Base-by-base conservation (phyloP, 1,140 invertebrate genomes). In the Orius insidiosus region DNA sequence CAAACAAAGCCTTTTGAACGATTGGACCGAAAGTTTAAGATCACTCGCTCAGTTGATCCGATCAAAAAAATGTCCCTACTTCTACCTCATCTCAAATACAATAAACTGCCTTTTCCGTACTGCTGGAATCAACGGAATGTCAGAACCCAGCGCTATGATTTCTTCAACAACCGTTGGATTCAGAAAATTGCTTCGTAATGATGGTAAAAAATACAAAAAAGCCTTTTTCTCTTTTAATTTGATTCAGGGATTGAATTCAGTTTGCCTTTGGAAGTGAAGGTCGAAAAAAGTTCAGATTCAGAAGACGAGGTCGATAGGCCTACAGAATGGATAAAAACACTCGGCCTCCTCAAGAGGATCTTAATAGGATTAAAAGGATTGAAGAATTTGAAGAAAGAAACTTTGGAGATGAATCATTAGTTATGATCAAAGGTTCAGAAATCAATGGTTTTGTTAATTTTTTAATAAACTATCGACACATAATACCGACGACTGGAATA, bases 361-460 rank as follows among this genome's bases (percentile, higher is more conserved):
- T 24, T 24, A 24, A 43, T 48, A 53, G 38, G 40, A 45, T 47
- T 47, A 48, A 44, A 48, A 52, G 8, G 54, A 57, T 39, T 34
- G 38, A 35, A 50, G 47, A 15, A 7, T 24, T 4, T 24, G 24
- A 24, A 24, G 24, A 24, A 24, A 24, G 24, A 24, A 24, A 24
- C 24, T 7, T 4, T 24, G 24, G 31, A 24, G 52, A 53, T 31
- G 57, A 59, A 31, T 92, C 87, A 1, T 61, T 88, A 8, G 68
- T 88, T 16, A 69, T 78, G 44, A 78, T 92, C 4, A 74, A 80
- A 58, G 83, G 81, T 0, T 69, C 76, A 1, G 83, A 92, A 55
- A 82, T 81, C 2, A 81, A 90, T 58, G 81, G 80, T 1, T 69
- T 96, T 38, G 89, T 92, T 56, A 94, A 93, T 63, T 93, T 86